Evolutionary conservation across 2,888 invertebrate genomes (phyloP), one percentile per base, ranked within the genome.

Genomic region (Erpobdella octoculata): DNA sequence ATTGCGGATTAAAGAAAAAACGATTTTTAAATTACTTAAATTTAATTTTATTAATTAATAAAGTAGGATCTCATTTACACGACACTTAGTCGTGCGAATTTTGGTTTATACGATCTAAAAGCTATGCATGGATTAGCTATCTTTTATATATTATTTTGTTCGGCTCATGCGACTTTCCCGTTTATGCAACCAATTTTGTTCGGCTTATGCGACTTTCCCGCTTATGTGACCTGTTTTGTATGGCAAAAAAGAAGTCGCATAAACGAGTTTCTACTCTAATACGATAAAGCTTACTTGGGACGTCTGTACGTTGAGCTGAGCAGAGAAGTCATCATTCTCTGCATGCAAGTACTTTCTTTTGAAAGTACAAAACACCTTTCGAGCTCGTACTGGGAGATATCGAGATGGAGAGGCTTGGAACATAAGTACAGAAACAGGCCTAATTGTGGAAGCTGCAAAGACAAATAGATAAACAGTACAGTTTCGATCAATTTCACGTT

Each of bases 361-460:
- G 87, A 86, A 79, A 87, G 85, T 21, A 86, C 79, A 41, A 88
- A 81, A 83, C 86, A 86, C 46, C 87, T 81, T 79, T 88, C 87
- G 72, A 87, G 81, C 78, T 87, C 87, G 76, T 84, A 87, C 80
- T 87, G 86, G 2, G 86, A 84, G n/a, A 87, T 81, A 74, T 86
- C 84, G 18, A 73, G 66, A 77, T 86, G 85, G 4, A 87, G 80
- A 21, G 83, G 82, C 70, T 84, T 83, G 76, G 84, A 84, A 31
- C 85, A 83, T 72, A 87, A 79, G 76, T 84, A 84, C 15, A 87
- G 80, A 78, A 87, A 87, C 74, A 85, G 85, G 31, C 86, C 87
- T 73, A 87, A 86, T 79, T 86, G 86, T 12, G 86, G 86, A 31
- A 87, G 79, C 87, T 87, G 79, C 28, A 82, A 77, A 41, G 28